A percentile compares a stretch with the other conserved stretches of the same genome.
phyloP scores from a whole-genome alignment of 2,113 vertebrate genomes.

The Capricornis sumatraensis region DNA sequence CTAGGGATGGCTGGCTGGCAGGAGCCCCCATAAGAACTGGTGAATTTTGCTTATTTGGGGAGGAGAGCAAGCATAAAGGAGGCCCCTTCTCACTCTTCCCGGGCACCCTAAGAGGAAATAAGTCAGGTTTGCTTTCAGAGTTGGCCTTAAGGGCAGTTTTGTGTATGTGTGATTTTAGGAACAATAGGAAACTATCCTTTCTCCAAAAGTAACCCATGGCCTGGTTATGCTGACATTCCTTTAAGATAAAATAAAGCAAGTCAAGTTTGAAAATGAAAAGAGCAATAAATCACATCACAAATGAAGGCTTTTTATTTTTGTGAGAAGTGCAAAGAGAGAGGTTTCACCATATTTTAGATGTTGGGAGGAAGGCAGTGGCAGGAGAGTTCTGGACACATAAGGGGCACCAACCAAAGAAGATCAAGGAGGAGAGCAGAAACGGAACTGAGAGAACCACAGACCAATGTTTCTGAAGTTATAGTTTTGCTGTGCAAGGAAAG shows the following conservation, averaged over 20 bases:
- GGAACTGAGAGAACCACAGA: background rate
- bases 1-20: background rate
- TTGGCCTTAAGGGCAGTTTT: background rate
- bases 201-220: background rate
- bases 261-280: conserved; percentile 1
- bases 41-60: background rate
- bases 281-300: background rate
- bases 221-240: background rate
- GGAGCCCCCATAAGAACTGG: background rate
- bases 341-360: conserved; percentile 2
- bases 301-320: background rate
- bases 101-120: background rate
- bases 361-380: background rate
- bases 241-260: background rate
- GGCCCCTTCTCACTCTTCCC: background rate
- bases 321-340: background rate
- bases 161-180: background rate
- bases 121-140: background rate
- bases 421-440: background rate
- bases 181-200: background rate
- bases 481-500: background rate
- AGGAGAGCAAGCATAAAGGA: background rate
- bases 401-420: background rate
- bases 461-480: background rate
- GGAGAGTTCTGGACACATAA: background rate